A percentile compares a stretch with the other conserved stretches of the same genome.
Conservation (phyloP, 1,140 invertebrate genomes). For the Caenorhabditis briggsae region DNA sequence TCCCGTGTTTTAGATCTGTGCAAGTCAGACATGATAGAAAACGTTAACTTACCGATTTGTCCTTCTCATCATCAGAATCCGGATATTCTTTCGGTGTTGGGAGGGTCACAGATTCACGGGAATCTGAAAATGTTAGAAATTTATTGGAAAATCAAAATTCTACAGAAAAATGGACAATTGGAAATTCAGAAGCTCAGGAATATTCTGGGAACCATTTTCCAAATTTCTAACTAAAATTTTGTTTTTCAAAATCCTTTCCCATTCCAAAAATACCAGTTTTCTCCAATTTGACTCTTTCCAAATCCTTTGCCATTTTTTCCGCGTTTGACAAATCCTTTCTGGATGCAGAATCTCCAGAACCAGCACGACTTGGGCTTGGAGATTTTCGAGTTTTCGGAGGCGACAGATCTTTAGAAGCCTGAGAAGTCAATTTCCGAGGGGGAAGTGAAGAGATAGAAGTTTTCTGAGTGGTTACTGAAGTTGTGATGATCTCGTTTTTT, state of each 20-base stretch:
- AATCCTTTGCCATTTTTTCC: constrained; percentile 17
- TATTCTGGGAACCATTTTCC: no score
- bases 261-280: neutral
- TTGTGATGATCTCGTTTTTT: neutral
- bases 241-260: no score
- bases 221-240: no score
- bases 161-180: no score
- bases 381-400: constrained; percentile 2
- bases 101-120: constrained; percentile 5
- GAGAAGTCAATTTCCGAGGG: neutral
- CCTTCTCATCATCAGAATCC: constrained; percentile 22
- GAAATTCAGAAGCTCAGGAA: neutral
- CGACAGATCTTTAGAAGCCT: neutral
- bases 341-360: neutral
- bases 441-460: neutral
- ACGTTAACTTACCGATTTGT: neutral
- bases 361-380: constrained; percentile 21
- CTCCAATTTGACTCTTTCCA: constrained; percentile 14
- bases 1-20: neutral
- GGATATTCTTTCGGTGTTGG: constrained; percentile 34
- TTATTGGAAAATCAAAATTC: no score
- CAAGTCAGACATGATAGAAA: neutral
- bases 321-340: constrained; percentile 8
- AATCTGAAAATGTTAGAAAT: neutral
- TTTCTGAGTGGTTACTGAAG: constrained; percentile 28